A percentile compares a stretch with the other conserved stretches of the same genome.
Conservation (phyloP, 2,888 invertebrate genomes). For the Frankliniella fusca region DNA sequence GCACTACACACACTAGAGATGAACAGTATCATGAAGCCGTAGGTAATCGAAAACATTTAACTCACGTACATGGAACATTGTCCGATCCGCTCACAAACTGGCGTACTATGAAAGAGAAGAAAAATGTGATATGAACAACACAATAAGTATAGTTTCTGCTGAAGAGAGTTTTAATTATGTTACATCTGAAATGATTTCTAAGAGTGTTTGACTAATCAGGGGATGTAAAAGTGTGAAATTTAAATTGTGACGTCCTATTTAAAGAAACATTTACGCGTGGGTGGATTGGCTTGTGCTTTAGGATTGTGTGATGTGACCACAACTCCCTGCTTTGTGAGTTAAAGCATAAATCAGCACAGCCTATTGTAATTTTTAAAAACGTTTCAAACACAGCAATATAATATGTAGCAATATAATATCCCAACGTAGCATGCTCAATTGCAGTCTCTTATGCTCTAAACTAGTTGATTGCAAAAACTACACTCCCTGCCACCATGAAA, state of each 20-base stretch:
- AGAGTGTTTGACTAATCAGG: conserved; percentile 30
- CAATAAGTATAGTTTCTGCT: neutral
- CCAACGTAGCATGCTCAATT: neutral
- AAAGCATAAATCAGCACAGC: conserved; percentile 14
- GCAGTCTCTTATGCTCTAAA: neutral
- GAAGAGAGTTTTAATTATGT: conserved; percentile 31
- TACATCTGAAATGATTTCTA: conserved; percentile 8
- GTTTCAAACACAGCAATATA: neutral
- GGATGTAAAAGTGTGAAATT: conserved; percentile 1
- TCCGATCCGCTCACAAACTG: conserved; percentile 45
- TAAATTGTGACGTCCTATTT: neutral
- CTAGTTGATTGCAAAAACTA: neutral
- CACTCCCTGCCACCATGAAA: neutral
- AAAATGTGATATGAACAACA: conserved; percentile 35
- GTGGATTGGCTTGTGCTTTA: conserved; percentile 4
- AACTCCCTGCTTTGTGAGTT: neutral
- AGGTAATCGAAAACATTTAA: conserved; percentile 4
- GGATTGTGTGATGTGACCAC: neutral
- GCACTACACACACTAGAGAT: conserved; percentile 19
- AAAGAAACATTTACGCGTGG: neutral
- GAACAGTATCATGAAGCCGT: conserved; percentile 18
- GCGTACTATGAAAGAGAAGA: conserved; percentile 43
- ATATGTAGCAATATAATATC: neutral
- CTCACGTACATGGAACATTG: conserved; percentile 45
- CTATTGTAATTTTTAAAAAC: neutral